Conservation (phyloP, 1,140 invertebrate species). For the Caenorhabditis remanei region DNA sequence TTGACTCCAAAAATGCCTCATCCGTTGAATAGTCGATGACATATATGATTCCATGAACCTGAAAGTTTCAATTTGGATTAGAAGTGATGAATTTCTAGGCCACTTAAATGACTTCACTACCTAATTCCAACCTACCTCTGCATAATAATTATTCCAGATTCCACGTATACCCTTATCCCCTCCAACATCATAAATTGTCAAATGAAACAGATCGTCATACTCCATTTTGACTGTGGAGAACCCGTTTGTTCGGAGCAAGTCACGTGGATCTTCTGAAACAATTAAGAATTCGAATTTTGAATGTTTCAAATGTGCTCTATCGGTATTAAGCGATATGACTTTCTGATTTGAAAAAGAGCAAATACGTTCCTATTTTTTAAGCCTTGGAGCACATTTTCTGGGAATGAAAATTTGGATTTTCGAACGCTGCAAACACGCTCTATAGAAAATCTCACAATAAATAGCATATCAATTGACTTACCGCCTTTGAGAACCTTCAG, state of each 20-base stretch:
- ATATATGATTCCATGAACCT: slow-evolving; percentile 32
- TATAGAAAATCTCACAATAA: too few relatives aligned
- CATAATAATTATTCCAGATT: slow-evolving; percentile 59
- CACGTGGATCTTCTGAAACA: slow-evolving; percentile 54
- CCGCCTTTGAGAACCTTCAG: slow-evolving; percentile 58
- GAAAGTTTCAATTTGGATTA: not conserved
- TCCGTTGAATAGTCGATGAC: slow-evolving; percentile 11
- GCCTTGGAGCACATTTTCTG: not conserved
- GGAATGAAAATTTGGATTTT: not conserved
- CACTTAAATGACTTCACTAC: too few relatives aligned
- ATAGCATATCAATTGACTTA: not conserved
- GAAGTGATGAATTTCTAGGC: not conserved
- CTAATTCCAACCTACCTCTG: slow-evolving; percentile 19
- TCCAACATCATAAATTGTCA: slow-evolving; percentile 56
- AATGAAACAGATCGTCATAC: slow-evolving; percentile 42
- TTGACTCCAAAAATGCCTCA: slow-evolving; percentile 29
- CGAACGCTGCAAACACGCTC: not conserved
- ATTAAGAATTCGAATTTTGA: not conserved
- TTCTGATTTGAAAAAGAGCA: too few relatives aligned
- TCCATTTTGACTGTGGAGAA: slow-evolving; percentile 59
- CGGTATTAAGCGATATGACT: too few relatives aligned
- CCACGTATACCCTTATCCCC: slow-evolving; percentile 53
- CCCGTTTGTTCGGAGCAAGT: slow-evolving; percentile 56
- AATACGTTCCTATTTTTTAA: too few relatives aligned
- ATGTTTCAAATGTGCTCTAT: too few relatives aligned